Conservation (phyloP, 2,113 vertebrate genomes). For the Peucedramus taeniatus region DNA sequence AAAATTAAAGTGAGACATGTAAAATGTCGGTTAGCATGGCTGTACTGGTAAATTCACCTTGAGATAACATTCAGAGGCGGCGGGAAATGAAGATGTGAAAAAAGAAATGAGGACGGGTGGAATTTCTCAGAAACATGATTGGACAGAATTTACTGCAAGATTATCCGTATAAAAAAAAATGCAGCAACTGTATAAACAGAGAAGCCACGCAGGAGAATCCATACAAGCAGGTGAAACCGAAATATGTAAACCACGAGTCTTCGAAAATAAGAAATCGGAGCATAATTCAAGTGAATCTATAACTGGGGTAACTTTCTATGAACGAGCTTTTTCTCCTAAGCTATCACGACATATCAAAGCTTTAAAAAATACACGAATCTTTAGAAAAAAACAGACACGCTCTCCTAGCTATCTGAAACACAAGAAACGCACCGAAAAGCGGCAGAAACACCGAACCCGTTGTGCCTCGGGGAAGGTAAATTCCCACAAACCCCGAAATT, state of each 20-base stretch:
- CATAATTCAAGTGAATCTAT: not conserved
- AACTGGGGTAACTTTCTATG: rapidly evolving
- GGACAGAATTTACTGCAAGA: not conserved
- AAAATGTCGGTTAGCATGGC: rapidly evolving
- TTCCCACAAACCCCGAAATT: rapidly evolving
- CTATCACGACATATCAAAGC: rapidly evolving
- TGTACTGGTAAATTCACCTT: not conserved
- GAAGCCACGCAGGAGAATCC: rapidly evolving
- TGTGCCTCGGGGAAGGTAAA: rapidly evolving
- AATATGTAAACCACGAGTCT: rapidly evolving
- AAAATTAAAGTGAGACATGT: rapidly evolving
- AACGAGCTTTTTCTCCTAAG: not conserved
- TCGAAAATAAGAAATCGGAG: not conserved
- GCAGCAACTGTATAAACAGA: not conserved
- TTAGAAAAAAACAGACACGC: rapidly evolving
- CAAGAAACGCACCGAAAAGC: rapidly evolving
- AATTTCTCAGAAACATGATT: not conserved
- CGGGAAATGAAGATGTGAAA: rapidly evolving
- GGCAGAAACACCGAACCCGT: rapidly evolving
- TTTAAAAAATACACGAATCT: rapidly evolving
- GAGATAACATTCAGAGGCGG: not conserved
- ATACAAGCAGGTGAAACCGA: not conserved
- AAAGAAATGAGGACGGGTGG: not conserved
- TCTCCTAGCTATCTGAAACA: rapidly evolving
- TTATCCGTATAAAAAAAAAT: not conserved